phyloP scores from a whole-genome alignment of 2,888 invertebrate species.

The Eupithecia subumbrata region DNA sequence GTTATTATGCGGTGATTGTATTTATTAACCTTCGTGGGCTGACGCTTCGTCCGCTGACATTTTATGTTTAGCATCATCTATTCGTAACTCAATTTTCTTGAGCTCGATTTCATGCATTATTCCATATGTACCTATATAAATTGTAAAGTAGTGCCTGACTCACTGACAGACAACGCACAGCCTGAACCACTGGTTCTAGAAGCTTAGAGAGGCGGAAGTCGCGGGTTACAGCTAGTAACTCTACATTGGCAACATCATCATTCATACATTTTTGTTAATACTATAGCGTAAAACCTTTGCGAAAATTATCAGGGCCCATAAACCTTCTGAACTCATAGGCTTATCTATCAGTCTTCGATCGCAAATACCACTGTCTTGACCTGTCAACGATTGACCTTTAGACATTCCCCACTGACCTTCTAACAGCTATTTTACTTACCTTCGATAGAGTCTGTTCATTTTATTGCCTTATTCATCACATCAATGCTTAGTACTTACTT shows the following conservation, averaged over 20 bases:
- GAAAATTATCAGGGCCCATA: not conserved
- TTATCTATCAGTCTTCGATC: conserved; percentile 34
- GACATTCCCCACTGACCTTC: conserved; percentile 40
- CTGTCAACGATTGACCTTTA: conserved; percentile 44
- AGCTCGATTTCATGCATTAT: not conserved
- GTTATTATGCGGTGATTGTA: conserved; percentile 60
- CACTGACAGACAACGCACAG: too few relatives aligned
- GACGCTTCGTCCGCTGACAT: conserved; percentile 42
- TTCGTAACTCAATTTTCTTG: not conserved
- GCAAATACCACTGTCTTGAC: conserved; percentile 35
- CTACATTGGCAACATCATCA: not conserved
- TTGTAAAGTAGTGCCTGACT: too few relatives aligned
- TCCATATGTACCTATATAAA: not conserved
- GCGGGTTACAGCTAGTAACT: too few relatives aligned
- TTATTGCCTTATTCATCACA: conserved; percentile 18
- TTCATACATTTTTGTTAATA: not conserved
- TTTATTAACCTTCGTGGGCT: conserved; percentile 63
- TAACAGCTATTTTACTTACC: conserved; percentile 29
- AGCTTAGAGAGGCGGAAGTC: too few relatives aligned
- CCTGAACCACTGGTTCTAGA: too few relatives aligned
- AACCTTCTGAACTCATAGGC: conserved; percentile 18
- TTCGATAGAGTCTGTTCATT: conserved; percentile 27
- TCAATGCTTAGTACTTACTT: conserved; percentile 6
- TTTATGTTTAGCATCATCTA: conserved; percentile 14
- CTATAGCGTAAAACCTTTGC: not conserved